A percentile compares a stretch with the other conserved stretches of the same genome.
Evolutionary conservation across 2,797 vertebrate species (phyloP).

Genomic region (Falco peregrinus): DNA sequence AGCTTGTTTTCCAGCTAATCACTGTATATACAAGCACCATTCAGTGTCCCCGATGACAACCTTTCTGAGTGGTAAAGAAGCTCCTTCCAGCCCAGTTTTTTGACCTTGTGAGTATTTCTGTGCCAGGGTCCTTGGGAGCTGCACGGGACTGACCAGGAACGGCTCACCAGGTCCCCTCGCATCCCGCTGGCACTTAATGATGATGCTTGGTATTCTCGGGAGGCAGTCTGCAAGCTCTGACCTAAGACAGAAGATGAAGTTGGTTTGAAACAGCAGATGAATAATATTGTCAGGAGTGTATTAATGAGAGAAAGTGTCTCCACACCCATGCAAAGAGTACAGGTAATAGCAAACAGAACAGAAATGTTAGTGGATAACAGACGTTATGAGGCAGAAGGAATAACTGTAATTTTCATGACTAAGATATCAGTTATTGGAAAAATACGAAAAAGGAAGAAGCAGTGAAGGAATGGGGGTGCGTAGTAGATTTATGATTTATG

Average conservation of each 20-base stretch:
- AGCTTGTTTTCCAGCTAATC: background rate
- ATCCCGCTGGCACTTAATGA: background rate
- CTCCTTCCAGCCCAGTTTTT: background rate
- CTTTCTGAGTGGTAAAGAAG: background rate
- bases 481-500: background rate
- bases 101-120: background rate
- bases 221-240: background rate
- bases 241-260: background rate
- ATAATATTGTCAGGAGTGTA: background rate
- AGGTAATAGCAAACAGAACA: constrained; percentile 5
- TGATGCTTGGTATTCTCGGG: background rate
- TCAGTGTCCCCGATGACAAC: background rate
- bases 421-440: background rate
- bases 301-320: constrained; percentile 27
- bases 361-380: background rate
- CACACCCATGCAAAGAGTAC: background rate
- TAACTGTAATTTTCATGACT: background rate
- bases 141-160: rapidly evolving
- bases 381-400: background rate
- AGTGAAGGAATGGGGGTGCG: background rate
- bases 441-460: background rate
- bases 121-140: background rate
- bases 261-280: constrained; percentile 40
- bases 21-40: background rate
- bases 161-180: background rate